Percentiles rank a stretch among this genome's conserved stretches.
These are phyloP conservation scores for Drosophila ironensis DNA, from an alignment of 1,140 invertebrate genomes.

Conservation along the genomic window DNA sequence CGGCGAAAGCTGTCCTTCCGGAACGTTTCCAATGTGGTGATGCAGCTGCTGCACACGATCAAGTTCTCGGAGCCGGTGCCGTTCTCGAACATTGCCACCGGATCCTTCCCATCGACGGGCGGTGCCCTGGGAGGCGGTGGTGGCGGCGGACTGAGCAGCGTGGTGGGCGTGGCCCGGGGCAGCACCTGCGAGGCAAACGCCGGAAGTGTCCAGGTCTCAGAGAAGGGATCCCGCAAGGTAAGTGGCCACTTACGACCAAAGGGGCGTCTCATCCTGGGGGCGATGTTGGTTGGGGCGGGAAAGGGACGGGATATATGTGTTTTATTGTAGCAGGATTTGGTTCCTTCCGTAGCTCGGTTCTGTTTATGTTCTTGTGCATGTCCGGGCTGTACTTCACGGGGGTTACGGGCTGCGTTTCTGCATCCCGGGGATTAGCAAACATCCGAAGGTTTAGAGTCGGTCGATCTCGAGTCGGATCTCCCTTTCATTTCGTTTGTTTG, in stretches of 20 bases:
- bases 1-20: constrained; percentile 93
- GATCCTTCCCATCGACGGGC: constrained; percentile 77
- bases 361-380: constrained; percentile 54
- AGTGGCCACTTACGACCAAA: constrained; percentile 23
- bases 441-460: constrained; percentile 1
- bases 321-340: constrained; percentile 5
- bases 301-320: not conserved
- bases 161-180: constrained; percentile 41
- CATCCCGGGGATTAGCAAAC: constrained; percentile 12
- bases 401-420: not conserved
- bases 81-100: constrained; percentile 93
- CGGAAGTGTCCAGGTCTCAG: constrained; percentile 60
- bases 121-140: constrained; percentile 56
- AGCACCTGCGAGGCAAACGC: constrained; percentile 49
- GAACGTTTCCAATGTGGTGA: constrained; percentile 95
- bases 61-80: constrained; percentile 96
- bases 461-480: constrained; percentile 7
- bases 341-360: constrained; percentile 19
- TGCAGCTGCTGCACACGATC: constrained; percentile 94
- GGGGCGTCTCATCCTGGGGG: not conserved
- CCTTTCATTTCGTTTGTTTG: constrained; percentile 75
- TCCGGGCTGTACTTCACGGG: constrained; percentile 14
- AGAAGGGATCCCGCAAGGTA: constrained; percentile 80
- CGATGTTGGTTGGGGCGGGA: not conserved
- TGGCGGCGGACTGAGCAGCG: no score